Evolutionary conservation across 2,888 invertebrate genomes (phyloP).

Genomic region (Phaonia tiefii): DNA sequence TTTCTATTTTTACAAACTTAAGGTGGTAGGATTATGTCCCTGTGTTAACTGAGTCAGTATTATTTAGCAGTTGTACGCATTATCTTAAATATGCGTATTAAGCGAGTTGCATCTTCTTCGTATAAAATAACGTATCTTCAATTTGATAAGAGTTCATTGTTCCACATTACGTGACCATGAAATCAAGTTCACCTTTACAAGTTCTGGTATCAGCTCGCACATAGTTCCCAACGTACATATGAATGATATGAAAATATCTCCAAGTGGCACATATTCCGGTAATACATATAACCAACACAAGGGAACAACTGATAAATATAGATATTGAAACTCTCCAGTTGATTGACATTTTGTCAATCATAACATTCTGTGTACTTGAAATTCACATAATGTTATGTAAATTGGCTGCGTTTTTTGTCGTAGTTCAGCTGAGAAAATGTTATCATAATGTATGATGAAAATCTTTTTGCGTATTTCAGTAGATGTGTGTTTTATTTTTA

Average conservation of each 20-base stretch:
- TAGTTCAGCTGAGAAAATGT: not conserved
- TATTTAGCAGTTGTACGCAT: too few species aligned
- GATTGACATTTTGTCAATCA: constrained; percentile 53
- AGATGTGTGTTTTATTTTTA: too few species aligned
- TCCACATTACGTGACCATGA: constrained; percentile 55
- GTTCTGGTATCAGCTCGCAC: not conserved
- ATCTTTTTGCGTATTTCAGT: constrained; percentile 3
- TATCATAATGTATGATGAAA: constrained; percentile 34
- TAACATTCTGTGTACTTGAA: constrained; percentile 7
- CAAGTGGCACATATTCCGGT: constrained; percentile 32
- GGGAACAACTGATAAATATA: not conserved
- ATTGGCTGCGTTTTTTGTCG: too few species aligned
- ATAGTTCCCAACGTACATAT: not conserved
- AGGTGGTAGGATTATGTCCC: too few species aligned
- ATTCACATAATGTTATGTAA: constrained; percentile 22
- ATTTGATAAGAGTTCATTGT: constrained; percentile 6
- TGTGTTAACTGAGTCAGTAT: too few species aligned
- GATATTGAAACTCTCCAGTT: constrained; percentile 39
- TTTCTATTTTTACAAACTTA: too few species aligned
- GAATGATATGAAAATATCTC: constrained; percentile 37
- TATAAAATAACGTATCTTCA: not conserved
- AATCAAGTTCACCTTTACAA: not conserved
- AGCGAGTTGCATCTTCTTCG: not conserved
- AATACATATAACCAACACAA: not conserved
- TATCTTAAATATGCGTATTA: not conserved